Evolutionary conservation across 2,888 invertebrate genomes (phyloP).

Genomic region (Acleris cristana): DNA sequence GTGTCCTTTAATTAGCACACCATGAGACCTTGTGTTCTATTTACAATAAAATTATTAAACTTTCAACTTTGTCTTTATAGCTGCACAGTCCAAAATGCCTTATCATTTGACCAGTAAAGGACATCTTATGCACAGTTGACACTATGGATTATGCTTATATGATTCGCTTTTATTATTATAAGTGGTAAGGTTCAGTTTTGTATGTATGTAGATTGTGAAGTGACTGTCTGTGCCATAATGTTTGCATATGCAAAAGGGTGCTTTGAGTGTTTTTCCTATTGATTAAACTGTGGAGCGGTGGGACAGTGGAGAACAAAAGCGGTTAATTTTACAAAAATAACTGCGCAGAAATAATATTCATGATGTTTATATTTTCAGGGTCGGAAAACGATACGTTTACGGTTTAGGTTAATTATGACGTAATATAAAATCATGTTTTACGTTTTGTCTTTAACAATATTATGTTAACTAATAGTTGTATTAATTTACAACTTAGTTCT

Average conservation of each 20-base stretch:
- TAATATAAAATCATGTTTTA: too few species aligned
- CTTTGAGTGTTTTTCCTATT: constrained; percentile 75
- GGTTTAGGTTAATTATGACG: too few species aligned
- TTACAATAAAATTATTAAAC: constrained; percentile 10
- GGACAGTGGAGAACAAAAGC: constrained; percentile 51
- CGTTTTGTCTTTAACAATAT: too few species aligned
- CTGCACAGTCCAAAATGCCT: constrained; percentile 13
- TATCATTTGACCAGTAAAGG: constrained; percentile 11
- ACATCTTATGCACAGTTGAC: constrained; percentile 22
- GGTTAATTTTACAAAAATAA: constrained; percentile 22
- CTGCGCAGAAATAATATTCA: neutral
- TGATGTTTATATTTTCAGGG: too few species aligned
- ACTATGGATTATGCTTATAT: constrained; percentile 13
- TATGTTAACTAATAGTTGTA: too few species aligned
- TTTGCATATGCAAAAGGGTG: constrained; percentile 78
- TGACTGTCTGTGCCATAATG: constrained; percentile 63
- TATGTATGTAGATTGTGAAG: constrained; percentile 24
- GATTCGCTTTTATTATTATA: constrained; percentile 17
- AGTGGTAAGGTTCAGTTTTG: constrained; percentile 9
- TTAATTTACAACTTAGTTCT: too few species aligned
- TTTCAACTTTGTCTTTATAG: constrained; percentile 11
- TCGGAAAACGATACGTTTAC: too few species aligned
- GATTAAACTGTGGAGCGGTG: constrained; percentile 67
- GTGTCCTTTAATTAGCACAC: constrained; percentile 38
- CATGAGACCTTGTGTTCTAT: constrained; percentile 35